Evolutionary conservation across 2,797 vertebrate genomes (phyloP).

Genomic region (Protonibea diacanthus): DNA sequence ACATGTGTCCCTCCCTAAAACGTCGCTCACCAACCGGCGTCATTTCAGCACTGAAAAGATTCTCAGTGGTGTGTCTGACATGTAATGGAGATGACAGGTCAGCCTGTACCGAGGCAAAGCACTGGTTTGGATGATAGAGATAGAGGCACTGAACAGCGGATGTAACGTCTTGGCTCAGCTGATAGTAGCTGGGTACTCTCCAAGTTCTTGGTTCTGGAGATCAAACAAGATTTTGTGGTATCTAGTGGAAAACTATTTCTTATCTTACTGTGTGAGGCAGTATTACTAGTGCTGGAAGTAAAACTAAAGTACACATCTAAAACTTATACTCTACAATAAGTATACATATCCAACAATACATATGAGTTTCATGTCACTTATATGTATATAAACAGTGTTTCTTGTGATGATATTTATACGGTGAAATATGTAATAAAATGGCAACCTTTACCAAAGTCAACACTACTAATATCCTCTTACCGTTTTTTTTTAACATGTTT

Average conservation of each 20-base stretch:
- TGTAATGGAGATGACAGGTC: constrained; percentile 31
- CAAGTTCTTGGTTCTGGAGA: not conserved
- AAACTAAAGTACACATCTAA: not conserved
- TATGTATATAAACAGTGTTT: too few species aligned
- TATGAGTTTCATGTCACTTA: too few species aligned
- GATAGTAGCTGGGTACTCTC: not conserved
- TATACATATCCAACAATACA: too few species aligned
- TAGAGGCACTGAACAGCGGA: constrained; percentile 19
- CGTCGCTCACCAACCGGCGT: constrained; percentile 3
- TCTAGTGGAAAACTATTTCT: not conserved
- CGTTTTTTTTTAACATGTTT: too few species aligned
- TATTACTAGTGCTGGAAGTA: not conserved
- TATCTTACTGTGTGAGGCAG: not conserved
- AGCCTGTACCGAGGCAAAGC: constrained; percentile 40
- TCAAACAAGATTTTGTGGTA: not conserved
- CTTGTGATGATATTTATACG: too few species aligned
- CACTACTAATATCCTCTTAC: too few species aligned
- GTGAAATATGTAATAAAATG: too few species aligned
- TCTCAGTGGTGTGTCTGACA: not conserved
- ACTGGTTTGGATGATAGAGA: constrained; percentile 58
- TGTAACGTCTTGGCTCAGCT: not conserved
- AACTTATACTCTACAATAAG: too few species aligned
- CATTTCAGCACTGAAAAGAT: constrained; percentile 3
- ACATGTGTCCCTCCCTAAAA: not conserved
- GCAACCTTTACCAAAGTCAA: too few species aligned